phyloP scores from a whole-genome alignment of 1,140 invertebrate species.

The Proctacanthus coquilletti region DNA sequence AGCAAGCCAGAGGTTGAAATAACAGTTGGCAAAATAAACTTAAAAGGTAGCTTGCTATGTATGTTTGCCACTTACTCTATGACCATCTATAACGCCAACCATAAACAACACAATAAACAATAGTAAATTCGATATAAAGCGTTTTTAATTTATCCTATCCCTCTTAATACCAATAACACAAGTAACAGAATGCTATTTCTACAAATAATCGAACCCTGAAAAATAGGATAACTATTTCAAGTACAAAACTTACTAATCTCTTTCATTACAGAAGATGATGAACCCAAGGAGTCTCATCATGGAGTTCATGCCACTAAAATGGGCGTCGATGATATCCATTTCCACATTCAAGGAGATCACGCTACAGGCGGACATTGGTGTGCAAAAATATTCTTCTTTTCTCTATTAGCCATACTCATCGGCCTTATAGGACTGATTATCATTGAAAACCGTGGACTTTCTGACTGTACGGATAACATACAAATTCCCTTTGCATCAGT shows the following conservation, averaged over 20 bases:
- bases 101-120: too few relatives aligned
- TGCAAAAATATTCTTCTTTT: conserved; percentile 66
- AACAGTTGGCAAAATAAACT: conserved; percentile 21
- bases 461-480: conserved; percentile 46
- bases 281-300: conserved; percentile 14
- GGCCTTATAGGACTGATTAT: conserved; percentile 60
- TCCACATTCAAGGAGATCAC: conserved; percentile 58
- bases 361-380: conserved; percentile 63
- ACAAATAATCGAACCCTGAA: background rate
- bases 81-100: too few relatives aligned
- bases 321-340: conserved; percentile 36
- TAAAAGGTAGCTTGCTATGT: conserved; percentile 20
- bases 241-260: background rate
- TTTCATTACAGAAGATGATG: conserved; percentile 17
- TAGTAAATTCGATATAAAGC: background rate
- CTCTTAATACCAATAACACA: background rate
- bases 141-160: conserved; percentile 1
- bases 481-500: conserved; percentile 2
- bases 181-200: background rate
- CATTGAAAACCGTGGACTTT: conserved; percentile 56
- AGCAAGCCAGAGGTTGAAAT: conserved; percentile 27
- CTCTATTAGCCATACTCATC: conserved; percentile 48
- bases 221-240: background rate
- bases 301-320: conserved; percentile 30
- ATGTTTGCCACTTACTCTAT: background rate